Percentiles rank a stretch among this genome's conserved stretches.
Conservation (phyloP, 2,113 vertebrate genomes). For the Albula glossodonta region DNA sequence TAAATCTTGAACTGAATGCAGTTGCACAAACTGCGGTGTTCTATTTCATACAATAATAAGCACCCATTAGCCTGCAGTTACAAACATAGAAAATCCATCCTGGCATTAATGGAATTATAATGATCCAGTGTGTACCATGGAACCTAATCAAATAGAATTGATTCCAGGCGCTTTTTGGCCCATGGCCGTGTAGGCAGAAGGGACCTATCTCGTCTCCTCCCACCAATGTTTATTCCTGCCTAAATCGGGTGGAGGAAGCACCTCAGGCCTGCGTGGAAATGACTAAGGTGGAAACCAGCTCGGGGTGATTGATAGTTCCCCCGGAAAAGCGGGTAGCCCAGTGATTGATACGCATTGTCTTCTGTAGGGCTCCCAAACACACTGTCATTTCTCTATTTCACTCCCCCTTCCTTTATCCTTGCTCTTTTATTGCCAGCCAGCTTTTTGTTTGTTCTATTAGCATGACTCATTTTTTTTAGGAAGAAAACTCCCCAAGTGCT, state of each 20-base stretch:
- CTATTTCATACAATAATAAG: constrained; percentile 66
- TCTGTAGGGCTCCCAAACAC: background rate
- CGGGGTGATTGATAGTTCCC: constrained; percentile 28
- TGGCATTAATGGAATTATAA: constrained; percentile 73
- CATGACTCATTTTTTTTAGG: background rate
- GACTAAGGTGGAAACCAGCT: constrained; percentile 23
- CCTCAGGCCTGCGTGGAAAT: constrained; percentile 12
- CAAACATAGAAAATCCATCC: constrained; percentile 71
- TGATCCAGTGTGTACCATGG: constrained; percentile 63
- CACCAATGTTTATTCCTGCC: constrained; percentile 38
- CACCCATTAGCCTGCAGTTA: constrained; percentile 64
- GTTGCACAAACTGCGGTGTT: constrained; percentile 51
- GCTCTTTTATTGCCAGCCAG: background rate
- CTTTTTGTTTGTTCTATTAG: background rate
- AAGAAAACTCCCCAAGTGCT: background rate
- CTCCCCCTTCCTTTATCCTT: background rate
- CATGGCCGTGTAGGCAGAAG: constrained; percentile 47
- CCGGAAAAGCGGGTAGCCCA: constrained; percentile 14
- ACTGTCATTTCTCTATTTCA: background rate
- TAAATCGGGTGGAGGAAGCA: background rate
- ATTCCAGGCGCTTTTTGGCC: constrained; percentile 65
- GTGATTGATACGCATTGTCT: constrained; percentile 22
- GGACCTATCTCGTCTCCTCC: constrained; percentile 49
- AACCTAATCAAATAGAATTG: constrained; percentile 71
- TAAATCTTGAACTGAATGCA: constrained; percentile 45